Percentiles rank a stretch among this genome's conserved stretches.
phyloP scores from a whole-genome alignment of 2,888 invertebrate genomes.

The Cantharis rufa region DNA sequence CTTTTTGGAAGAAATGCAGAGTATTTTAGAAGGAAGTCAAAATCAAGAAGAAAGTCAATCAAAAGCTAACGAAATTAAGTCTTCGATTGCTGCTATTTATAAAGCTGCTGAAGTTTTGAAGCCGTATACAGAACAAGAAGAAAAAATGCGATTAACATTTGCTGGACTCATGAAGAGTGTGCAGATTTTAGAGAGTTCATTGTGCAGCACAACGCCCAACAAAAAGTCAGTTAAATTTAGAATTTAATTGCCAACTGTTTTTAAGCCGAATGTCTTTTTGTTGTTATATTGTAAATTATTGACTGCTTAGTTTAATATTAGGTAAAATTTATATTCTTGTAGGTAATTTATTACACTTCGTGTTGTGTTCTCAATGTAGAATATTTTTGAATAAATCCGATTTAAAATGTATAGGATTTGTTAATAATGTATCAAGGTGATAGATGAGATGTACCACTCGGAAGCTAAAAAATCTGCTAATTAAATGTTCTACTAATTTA shows the following conservation, averaged over 20 bases:
- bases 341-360: neutral
- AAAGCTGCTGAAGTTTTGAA: constrained; percentile 45
- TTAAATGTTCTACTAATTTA: neutral
- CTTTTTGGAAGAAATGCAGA: constrained; percentile 60
- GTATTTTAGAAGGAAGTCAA: constrained; percentile 48
- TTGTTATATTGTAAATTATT: neutral
- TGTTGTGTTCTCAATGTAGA: neutral
- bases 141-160: constrained; percentile 49
- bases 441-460: too few relatives aligned
- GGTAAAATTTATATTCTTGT: neutral
- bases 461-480: too few relatives aligned
- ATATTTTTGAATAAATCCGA: neutral
- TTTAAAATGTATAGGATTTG: neutral
- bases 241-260: constrained; percentile 5
- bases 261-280: neutral
- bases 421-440: neutral
- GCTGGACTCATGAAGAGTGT: constrained; percentile 51
- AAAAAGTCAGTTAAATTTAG: constrained; percentile 51
- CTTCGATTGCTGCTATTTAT: constrained; percentile 50
- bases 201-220: constrained; percentile 42
- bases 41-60: constrained; percentile 28
- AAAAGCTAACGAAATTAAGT: constrained; percentile 33
- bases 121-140: constrained; percentile 48
- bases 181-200: constrained; percentile 50
- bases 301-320: neutral